Evolutionary conservation across 2,113 vertebrate species (phyloP).

Genomic region (Bagarius yarrelli): DNA sequence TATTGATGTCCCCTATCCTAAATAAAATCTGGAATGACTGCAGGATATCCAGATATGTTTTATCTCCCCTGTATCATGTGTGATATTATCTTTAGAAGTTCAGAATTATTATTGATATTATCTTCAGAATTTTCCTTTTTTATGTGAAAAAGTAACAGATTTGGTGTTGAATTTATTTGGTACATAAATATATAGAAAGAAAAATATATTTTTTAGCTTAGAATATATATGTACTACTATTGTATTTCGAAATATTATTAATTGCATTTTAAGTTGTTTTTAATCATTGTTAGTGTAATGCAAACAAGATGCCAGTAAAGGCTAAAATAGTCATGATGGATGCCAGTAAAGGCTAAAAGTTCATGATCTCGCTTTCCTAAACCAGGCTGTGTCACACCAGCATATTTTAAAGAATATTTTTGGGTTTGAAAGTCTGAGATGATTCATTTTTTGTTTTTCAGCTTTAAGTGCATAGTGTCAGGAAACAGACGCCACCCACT

Average conservation of each 20-base stretch:
- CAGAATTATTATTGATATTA: neutral
- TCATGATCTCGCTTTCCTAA: conserved; percentile 27
- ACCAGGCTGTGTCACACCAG: neutral
- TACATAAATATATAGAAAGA: neutral
- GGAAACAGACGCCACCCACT: conserved; percentile 47
- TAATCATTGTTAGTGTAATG: neutral
- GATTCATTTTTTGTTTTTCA: conserved; percentile 46
- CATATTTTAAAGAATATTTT: conserved; percentile 21
- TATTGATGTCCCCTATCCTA: conserved; percentile 34
- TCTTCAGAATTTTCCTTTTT: neutral
- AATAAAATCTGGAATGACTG: conserved; percentile 25
- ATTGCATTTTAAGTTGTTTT: too few species aligned
- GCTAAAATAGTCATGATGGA: too few species aligned
- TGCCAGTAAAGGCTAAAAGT: too few species aligned
- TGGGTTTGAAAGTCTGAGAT: conserved; percentile 36
- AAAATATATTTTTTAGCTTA: neutral
- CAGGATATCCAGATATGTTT: conserved; percentile 23
- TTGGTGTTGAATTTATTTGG: neutral
- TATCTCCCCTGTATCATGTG: conserved; percentile 4
- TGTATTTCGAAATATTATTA: neutral
- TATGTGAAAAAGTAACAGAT: neutral
- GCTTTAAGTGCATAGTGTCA: conserved; percentile 48
- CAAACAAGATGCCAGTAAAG: too few species aligned
- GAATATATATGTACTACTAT: neutral
- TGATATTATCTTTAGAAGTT: neutral